Evolutionary conservation across 2,888 invertebrate species (phyloP).

Genomic region (Pemphredon lugubris): DNA sequence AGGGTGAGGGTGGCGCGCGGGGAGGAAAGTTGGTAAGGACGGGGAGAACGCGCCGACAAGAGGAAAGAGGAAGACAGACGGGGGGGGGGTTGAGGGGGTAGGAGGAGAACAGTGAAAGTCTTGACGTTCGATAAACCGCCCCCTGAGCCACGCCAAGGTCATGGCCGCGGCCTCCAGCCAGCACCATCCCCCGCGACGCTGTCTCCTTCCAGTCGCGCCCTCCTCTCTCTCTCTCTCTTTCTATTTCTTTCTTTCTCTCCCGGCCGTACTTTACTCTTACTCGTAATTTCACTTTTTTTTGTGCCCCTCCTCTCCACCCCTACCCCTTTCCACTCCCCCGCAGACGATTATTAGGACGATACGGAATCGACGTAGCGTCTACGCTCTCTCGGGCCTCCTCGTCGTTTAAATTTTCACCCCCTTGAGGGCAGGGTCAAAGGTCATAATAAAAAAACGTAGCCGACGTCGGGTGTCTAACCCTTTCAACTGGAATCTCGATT

Average conservation of each 20-base stretch:
- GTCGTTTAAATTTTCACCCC: conserved; percentile 31
- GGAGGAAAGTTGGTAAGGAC: neutral
- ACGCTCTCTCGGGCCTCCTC: conserved; percentile 40
- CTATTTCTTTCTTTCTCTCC: neutral
- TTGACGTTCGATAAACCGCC: conserved; percentile 78
- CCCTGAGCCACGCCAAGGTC: conserved; percentile 73
- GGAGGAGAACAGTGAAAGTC: conserved; percentile 76
- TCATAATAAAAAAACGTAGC: conserved; percentile 17
- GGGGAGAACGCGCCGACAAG: neutral
- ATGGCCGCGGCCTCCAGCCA: conserved; percentile 74
- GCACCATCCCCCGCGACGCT: conserved; percentile 48
- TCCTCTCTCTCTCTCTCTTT: conserved; percentile 15
- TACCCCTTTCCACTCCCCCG: conserved; percentile 49
- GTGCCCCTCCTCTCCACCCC: neutral
- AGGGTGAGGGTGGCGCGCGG: conserved; percentile 18
- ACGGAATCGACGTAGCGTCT: conserved; percentile 68
- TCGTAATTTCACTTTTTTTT: neutral
- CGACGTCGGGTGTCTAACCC: conserved; percentile 6
- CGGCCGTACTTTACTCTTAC: neutral
- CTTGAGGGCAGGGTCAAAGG: conserved; percentile 57
- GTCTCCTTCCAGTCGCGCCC: conserved; percentile 33
- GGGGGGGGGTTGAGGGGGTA: conserved; percentile 36
- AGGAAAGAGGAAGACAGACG: conserved; percentile 10
- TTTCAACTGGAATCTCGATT: neutral
- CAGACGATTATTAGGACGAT: conserved; percentile 73